Base-by-base conservation (phyloP, 2,888 invertebrate genomes). In the Hyalella azteca region DNA sequence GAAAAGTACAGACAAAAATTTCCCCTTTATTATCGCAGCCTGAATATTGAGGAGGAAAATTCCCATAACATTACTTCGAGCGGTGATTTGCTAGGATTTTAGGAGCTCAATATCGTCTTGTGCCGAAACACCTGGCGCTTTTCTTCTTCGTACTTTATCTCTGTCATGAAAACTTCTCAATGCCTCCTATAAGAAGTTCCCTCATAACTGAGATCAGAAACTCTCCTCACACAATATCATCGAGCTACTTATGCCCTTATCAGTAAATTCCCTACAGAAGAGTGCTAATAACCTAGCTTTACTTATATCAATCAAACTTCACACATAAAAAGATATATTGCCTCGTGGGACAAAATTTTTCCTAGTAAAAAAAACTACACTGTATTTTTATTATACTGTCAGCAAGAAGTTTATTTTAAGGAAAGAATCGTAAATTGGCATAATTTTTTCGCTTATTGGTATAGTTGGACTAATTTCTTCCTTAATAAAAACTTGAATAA, bases 131-230 rank as follows among this genome's bases (percentile, higher is more conserved):
- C 54, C 54, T 26, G 54, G 54, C 29, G 54, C 54, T 54, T 54
- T 54, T 29, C 22, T 54, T 54, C 54, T 22, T 29, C 22, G 26
- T 29, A 54, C 54, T 54, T 54, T 54, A 54, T 54, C 54, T 26
- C 54, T 54, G 54, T 13, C 54, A 54, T 54, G 54, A 54, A 54
- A 54, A 54, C 54, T 54, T 54, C 11, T 13, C 54, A 54, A 26
- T 29, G 54, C 54, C 26, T 54, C 54, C 54, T 54, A 26, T 54
- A 54, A 54, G 54, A 54, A 54, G 54, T 54, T 54, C 29, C 26
- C 54, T 54, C 54, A 54, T 54, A 54, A 54, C 54, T 54, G 54
- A 54, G 54, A 54, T 54, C 54, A 54, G 54, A 26, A 54, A 54
- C 54, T 54, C 22, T 54, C 54, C 54, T 29, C 54, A 26, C 54